These are phyloP conservation scores for Martes martes DNA, from an alignment of 2,113 vertebrate genomes.

Conservation along the genomic window DNA sequence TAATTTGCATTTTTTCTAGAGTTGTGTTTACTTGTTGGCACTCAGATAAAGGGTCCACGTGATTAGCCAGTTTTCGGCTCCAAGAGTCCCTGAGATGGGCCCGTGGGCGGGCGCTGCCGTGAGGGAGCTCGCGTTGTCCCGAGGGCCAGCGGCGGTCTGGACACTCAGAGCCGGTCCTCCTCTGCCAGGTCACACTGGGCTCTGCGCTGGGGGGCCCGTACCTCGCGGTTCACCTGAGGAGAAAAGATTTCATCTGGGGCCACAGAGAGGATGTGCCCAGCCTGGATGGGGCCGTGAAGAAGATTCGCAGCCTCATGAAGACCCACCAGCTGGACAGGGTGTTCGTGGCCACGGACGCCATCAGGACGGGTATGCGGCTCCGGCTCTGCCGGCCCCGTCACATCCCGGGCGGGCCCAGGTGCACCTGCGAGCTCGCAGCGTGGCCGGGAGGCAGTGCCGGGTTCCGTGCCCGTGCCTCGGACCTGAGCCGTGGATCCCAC, in stretches of 20 bases:
- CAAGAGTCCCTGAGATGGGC: background rate
- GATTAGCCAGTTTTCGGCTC: rapidly evolving
- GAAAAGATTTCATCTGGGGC: constrained; percentile 98
- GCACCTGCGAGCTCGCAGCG: background rate
- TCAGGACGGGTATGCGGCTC: constrained; percentile 85
- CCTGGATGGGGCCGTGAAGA: constrained; percentile 88
- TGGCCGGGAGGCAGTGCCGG: background rate
- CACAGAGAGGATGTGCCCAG: constrained; percentile 95
- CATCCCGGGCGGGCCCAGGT: background rate
- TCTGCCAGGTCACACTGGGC: constrained; percentile 85
- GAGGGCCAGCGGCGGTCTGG: rapidly evolving
- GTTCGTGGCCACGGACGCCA: constrained; percentile 95
- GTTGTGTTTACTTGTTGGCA: background rate
- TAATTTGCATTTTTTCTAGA: background rate
- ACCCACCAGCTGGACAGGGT: constrained; percentile 86
- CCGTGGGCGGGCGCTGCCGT: rapidly evolving
- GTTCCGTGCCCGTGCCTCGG: rapidly evolving
- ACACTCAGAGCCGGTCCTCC: background rate
- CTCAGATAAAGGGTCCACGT: background rate
- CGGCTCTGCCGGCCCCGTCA: background rate
- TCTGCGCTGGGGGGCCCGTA: constrained; percentile 91
- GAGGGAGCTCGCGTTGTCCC: rapidly evolving
- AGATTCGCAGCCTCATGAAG: constrained; percentile 90
- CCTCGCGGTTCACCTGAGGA: constrained; percentile 92
- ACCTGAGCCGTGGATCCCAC: background rate